phyloP scores from a whole-genome alignment of 2,797 vertebrate genomes.

The Centroberyx gerrardi region DNA sequence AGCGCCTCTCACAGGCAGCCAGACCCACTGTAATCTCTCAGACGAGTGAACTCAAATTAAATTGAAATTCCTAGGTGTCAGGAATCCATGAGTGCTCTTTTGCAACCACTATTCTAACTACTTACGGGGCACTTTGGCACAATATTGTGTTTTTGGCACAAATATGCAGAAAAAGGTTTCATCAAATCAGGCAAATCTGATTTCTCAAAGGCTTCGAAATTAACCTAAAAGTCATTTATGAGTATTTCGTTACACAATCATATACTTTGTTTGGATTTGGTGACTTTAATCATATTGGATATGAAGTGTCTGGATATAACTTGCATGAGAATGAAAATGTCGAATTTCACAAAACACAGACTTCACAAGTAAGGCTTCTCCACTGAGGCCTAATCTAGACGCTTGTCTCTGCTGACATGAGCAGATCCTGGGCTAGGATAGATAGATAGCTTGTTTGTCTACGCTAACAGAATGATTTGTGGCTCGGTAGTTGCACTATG shows the following conservation, averaged over 20 bases:
- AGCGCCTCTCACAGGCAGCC: constrained; percentile 52
- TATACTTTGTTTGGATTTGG: constrained; percentile 54
- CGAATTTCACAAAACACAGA: constrained; percentile 60
- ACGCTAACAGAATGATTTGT: constrained; percentile 70
- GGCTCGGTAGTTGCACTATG: constrained; percentile 47
- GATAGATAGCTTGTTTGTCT: constrained; percentile 76
- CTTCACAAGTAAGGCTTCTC: constrained; percentile 47
- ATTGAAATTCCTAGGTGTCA: constrained; percentile 71
- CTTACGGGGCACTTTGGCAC: constrained; percentile 27
- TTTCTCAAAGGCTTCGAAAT: constrained; percentile 7
- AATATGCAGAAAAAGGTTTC: constrained; percentile 21
- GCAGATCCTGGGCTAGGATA: constrained; percentile 64
- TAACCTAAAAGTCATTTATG: constrained; percentile 44
- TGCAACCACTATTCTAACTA: constrained; percentile 33
- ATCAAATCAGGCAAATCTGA: constrained; percentile 22
- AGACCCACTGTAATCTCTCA: constrained; percentile 68
- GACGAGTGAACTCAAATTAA: constrained; percentile 72
- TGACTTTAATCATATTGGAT: constrained; percentile 54
- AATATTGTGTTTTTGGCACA: constrained; percentile 6
- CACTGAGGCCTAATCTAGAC: constrained; percentile 55
- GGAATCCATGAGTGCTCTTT: constrained; percentile 50
- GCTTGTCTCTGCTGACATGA: constrained; percentile 60
- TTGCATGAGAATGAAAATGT: constrained; percentile 46
- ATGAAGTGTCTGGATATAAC: constrained; percentile 47
- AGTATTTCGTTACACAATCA: constrained; percentile 31